Base-by-base conservation (phyloP, 2,797 vertebrate genomes). In the Anguilla pacifica region DNA sequence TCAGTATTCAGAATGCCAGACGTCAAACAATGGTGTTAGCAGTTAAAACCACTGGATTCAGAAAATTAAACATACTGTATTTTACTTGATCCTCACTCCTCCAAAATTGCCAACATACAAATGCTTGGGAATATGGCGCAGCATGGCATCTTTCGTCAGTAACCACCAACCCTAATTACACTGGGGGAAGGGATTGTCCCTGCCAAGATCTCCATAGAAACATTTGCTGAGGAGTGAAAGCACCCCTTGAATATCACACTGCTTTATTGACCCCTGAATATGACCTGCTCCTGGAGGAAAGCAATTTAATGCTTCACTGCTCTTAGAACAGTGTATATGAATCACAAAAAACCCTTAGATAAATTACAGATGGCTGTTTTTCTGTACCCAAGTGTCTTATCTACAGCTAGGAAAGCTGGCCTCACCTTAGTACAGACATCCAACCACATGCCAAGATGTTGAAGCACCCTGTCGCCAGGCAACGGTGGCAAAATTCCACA, bases 281-380 rank as follows among this genome's bases (percentile, higher is more conserved):
- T 92, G 89, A 97, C 95, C 95, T 93, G 93, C 90, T 97, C 96
- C 96, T 96, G 91, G 90, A 93, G 94, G 96, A 97, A 97, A 96
- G 94, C 94, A 97, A 97, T 98, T 98, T 97, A 97, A 96, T 93
- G 96, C 96, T 96, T 93, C 93, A 90, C 90, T 92, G 94, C 95
- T 92, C 95, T 92, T 79, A 94, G 93, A 96, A 94, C 89, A 95
- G 94, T 95, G 95, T 93, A 94, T 96, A 96, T 95, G 94, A 96
- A 96, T 95, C 93, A 91, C 92, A 95, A 95, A 95, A 95, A 92
- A 87, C 90, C 94, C 93, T 93, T 90, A 94, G 95, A 97, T 96
- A 96, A 97, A 97, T 97, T 96, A 96, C 91, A 96, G 95, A 91
- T 89, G 94, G 93, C 91, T 91, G 93, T 91, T 91, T 92, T 91